Evolutionary conservation across 2,113 vertebrate species (phyloP).

Genomic region (Alces alces): DNA sequence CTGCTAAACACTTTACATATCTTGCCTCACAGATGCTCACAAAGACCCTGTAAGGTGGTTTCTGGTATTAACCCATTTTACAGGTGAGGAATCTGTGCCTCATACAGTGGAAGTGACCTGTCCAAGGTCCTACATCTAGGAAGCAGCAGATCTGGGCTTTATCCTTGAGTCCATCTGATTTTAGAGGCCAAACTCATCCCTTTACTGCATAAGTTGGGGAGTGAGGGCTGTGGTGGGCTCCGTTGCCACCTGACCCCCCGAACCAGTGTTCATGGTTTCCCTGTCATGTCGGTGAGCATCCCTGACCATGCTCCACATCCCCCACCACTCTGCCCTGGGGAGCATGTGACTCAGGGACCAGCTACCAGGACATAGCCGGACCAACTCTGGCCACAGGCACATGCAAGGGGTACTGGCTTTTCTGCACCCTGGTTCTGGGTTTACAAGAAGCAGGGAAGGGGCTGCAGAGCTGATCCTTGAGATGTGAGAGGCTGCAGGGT

Average conservation of each 20-base stretch:
- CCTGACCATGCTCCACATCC: not conserved
- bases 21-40: not conserved
- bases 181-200: not conserved
- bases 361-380: not conserved
- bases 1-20: not conserved
- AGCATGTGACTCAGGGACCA: not conserved
- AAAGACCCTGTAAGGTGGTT: not conserved
- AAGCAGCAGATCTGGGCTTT: not conserved
- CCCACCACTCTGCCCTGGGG: not conserved
- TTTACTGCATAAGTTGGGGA: rapidly evolving
- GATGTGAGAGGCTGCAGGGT: not conserved
- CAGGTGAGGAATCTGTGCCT: not conserved
- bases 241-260: not conserved
- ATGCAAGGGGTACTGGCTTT: not conserved
- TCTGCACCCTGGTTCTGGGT: not conserved
- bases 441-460: not conserved
- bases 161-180: not conserved
- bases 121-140: not conserved
- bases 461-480: not conserved
- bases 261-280: not conserved
- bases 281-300: not conserved
- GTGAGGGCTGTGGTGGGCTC: not conserved
- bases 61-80: not conserved
- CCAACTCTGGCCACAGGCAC: not conserved
- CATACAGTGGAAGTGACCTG: not conserved